A percentile compares a stretch with the other conserved stretches of the same genome.
Conservation (phyloP, 2,113 vertebrate species). For the Cyphomyrus discorhynchus region DNA sequence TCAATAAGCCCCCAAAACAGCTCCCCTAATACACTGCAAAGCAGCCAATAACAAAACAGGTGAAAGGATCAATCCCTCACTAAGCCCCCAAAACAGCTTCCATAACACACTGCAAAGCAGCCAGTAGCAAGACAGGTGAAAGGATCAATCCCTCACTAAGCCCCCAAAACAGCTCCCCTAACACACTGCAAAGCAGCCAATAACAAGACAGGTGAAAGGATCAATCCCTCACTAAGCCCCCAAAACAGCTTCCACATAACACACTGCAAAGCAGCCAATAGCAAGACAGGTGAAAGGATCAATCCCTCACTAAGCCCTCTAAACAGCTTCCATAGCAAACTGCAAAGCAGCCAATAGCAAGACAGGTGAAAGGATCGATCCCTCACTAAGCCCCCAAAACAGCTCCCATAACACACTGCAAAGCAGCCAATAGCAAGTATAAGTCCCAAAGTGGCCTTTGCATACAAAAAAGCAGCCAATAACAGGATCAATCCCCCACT, state of each 20-base stretch:
- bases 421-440: slow-evolving; percentile 9
- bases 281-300: neutral
- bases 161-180: neutral
- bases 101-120: too few relatives aligned
- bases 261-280: neutral
- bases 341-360: slow-evolving; percentile 39
- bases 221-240: neutral
- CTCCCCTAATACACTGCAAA: neutral
- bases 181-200: neutral
- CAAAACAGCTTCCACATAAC: neutral
- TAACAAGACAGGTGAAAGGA: slow-evolving; percentile 40
- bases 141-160: neutral
- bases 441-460: neutral
- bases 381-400: neutral
- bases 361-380: slow-evolving; percentile 37
- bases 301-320: neutral
- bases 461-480: neutral
- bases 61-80: too few relatives aligned
- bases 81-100: too few relatives aligned
- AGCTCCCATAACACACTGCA: slow-evolving; percentile 31
- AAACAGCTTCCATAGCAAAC: neutral
- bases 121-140: slow-evolving; percentile 31
- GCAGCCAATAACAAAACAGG: slow-evolving; percentile 17
- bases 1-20: too few relatives aligned
- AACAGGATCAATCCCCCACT: neutral